A percentile compares a stretch with the other conserved stretches of the same genome.
Conservation (phyloP, 2,888 invertebrate species). For the Mesoligia furuncula region DNA sequence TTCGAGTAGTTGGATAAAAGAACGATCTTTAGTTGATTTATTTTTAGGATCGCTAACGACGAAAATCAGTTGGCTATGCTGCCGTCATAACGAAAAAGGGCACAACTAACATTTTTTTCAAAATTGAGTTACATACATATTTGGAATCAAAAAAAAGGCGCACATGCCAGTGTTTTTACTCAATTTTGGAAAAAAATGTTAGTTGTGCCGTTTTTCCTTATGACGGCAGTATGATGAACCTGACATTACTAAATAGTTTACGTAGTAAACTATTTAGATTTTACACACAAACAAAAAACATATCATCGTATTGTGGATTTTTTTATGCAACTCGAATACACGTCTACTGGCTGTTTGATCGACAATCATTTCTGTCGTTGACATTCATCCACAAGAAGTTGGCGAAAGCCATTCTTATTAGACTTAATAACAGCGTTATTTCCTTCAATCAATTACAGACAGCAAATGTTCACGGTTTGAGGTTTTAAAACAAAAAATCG, state of each 20-base stretch:
- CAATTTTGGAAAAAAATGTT: too few species aligned
- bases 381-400: conserved; percentile 26
- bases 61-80: not conserved
- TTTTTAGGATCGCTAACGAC: not conserved
- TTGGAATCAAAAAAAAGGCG: too few species aligned
- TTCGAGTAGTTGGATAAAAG: not conserved
- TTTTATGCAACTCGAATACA: not conserved
- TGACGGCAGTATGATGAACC: too few species aligned
- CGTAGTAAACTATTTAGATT: too few species aligned
- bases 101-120: too few species aligned
- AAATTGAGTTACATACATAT: too few species aligned
- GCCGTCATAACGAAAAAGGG: too few species aligned
- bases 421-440: conserved; percentile 31
- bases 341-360: not conserved
- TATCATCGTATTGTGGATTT: not conserved
- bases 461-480: conserved; percentile 71
- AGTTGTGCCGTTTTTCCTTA: too few species aligned
- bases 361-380: conserved; percentile 1
- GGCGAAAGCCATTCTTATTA: conserved; percentile 33
- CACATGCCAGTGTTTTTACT: too few species aligned
- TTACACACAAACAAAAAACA: not conserved
- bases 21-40: not conserved
- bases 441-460: conserved; percentile 55
- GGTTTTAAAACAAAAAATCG: conserved; percentile 73
- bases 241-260: not conserved